Evolutionary conservation across 2,113 vertebrate species (phyloP).

Genomic region (Menidia beryllina): DNA sequence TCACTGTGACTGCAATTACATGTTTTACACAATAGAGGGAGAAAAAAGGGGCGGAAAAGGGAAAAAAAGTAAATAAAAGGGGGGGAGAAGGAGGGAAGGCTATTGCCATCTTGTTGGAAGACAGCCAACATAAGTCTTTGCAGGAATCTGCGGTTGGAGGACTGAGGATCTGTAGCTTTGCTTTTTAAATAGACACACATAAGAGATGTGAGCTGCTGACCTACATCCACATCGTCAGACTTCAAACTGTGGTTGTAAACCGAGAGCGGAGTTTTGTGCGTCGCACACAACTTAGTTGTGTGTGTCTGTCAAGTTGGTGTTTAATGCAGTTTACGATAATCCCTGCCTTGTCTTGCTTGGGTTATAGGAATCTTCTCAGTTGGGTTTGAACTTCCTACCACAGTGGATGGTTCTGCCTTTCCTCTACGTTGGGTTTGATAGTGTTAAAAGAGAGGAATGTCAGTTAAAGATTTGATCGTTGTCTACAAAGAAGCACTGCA

Average conservation of each 20-base stretch:
- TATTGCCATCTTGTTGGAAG: conserved; percentile 25
- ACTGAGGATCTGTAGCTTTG: conserved; percentile 29
- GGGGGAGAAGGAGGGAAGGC: conserved; percentile 26
- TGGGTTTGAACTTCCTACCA: conserved; percentile 24
- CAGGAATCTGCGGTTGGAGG: conserved; percentile 54
- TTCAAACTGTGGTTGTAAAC: conserved; percentile 39
- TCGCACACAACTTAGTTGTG: conserved; percentile 28
- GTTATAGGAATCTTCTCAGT: conserved; percentile 35
- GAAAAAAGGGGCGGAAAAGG: conserved; percentile 12
- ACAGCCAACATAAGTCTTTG: conserved; percentile 54
- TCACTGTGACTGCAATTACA: conserved; percentile 44
- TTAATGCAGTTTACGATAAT: conserved; percentile 38
- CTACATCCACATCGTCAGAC: conserved; percentile 32
- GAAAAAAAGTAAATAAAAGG: conserved; percentile 19
- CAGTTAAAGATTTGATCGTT: conserved; percentile 38
- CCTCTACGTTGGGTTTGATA: conserved; percentile 28
- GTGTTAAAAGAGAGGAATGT: conserved; percentile 31
- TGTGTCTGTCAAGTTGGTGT: conserved; percentile 6
- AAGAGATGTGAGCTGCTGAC: conserved; percentile 21
- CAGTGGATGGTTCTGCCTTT: conserved; percentile 15
- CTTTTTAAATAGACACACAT: conserved; percentile 38
- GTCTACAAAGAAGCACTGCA: conserved; percentile 26
- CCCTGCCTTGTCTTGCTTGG: conserved; percentile 30
- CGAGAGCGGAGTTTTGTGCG: conserved; percentile 30
- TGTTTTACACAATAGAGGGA: conserved; percentile 53